Evolutionary conservation across 2,797 vertebrate genomes (phyloP), one percentile per base, ranked within the genome.

Genomic region (Nannoperca australis): DNA sequence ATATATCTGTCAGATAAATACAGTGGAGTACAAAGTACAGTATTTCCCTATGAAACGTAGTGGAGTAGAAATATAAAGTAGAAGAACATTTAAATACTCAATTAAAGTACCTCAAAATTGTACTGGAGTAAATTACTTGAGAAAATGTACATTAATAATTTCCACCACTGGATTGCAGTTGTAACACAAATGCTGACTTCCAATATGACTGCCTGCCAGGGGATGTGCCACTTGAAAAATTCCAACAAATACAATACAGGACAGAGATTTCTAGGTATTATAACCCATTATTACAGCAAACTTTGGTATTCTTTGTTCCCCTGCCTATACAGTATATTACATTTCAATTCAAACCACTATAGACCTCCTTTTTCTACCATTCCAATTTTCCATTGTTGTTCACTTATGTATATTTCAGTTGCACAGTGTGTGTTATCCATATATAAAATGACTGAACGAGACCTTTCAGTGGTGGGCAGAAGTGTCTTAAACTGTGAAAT

Each of bases 401-500:
- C 30, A 65, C 40, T 9, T 40, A n/a, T 68, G 51, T 78, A 63
- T n/a, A n/a, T 45, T 70, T 77, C 30, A 42, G 44, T 74, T 22
- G 70, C 63, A 72, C 40, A 24, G 53, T 66, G 7, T 86, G 54
- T 79, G 34, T 75, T 67, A 20, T 74, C 36, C 70, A 24, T 24
- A 36, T 45, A 60, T 76, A n/a, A 63, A 79, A 76, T 72, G 61
- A 56, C 73, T 85, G 60, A 87, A 77, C 60, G 70, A 85, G 84
- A 85, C 85, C 74, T 85, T 87, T 82, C 36, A 51, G 63, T 78
- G 53, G 83, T 50, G 60, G 78, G 74, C 63, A 83, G 69, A 84
- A 83, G 54, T 59, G 76, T 88, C 73, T 81, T 34, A 82, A 87
- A 91, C 93, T 93, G 92, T 93, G 91, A 91, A 93, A 86, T 89